Base-by-base conservation (phyloP, 2,888 invertebrate species). In the Eutolmus rufibarbis region DNA sequence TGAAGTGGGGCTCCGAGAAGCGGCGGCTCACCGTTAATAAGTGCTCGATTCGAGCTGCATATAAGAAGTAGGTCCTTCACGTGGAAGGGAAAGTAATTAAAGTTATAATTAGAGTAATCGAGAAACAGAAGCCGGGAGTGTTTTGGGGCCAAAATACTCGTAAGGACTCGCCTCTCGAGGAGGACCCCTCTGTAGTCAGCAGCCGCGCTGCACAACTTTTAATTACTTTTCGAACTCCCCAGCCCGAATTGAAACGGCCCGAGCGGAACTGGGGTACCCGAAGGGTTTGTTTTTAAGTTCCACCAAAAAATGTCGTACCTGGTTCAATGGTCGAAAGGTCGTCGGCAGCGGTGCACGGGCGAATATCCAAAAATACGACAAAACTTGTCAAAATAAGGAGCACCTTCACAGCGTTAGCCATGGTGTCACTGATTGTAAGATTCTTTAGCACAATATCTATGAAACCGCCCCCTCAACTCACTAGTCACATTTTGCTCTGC, bases 311-410 rank as follows among this genome's bases (percentile, higher is more conserved):
- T 66, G 8, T 79, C 51, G 31, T 89, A 90, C 90, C 90, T 89
- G 89, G 89, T 88, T 90, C 90, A 81, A 89, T 89, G 74, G 89
- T 89, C 23, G 90, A 89, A 51, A 89, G 88, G 23, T 86, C 88
- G 86, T 90, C 89, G 31, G 88, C 88, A 87, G 74, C 88, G 23
- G 82, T 87, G 77, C 86, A 87, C 66, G 87, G 79, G 56, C 87
- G 87, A 66, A 88, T 89, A 89, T 89, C 89, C 89, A 89, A 87
- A 88, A 89, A 88, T 89, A 88, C 89, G 74, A 89, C 43, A 84
- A 89, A 82, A 57, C 86, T 77, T 51, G 79, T 79, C 87, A 87
- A 84, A 89, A 88, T 87, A 79, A 89, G 34, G 77, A 76, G 86
- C 87, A 89, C 31, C 16, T 89, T 46, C 40, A 88, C 77, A 74